phyloP scores from a whole-genome alignment of 2,888 invertebrate species.

The Tetragnatha montana region DNA sequence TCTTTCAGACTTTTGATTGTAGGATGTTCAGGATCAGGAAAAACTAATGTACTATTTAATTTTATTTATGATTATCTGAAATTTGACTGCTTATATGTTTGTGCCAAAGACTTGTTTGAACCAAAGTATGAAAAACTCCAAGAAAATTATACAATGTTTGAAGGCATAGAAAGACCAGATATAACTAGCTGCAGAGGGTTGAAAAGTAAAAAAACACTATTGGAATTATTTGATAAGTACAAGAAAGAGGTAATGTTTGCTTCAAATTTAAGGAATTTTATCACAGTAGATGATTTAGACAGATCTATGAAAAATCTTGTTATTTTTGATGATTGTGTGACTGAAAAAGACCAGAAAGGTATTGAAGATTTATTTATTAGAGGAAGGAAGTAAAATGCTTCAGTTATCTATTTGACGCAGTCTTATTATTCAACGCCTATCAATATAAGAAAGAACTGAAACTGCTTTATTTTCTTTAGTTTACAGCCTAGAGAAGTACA shows the following conservation, averaged over 20 bases:
- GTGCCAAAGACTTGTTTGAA: constrained; percentile 30
- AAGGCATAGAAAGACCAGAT: constrained; percentile 5
- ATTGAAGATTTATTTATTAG: constrained; percentile 31
- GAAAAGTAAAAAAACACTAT: background rate
- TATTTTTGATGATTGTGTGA: constrained; percentile 34
- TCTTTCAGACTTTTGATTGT: background rate
- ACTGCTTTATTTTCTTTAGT: constrained; percentile 36
- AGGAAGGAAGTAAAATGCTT: constrained; percentile 39
- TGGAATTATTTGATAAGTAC: constrained; percentile 4
- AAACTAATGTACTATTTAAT: background rate
- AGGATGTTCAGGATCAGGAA: background rate
- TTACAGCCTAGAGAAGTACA: constrained; percentile 19
- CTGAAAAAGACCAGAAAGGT: constrained; percentile 11
- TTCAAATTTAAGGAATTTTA: constrained; percentile 22
- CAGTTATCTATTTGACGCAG: constrained; percentile 29
- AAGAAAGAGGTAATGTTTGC: constrained; percentile 17
- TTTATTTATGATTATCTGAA: constrained; percentile 2
- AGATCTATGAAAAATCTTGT: constrained; percentile 6
- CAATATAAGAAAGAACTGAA: constrained; percentile 35
- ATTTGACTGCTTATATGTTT: constrained; percentile 1
- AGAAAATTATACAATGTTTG: constrained; percentile 13
- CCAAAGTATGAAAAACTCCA: background rate
- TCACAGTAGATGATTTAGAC: constrained; percentile 15
- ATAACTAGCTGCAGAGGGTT: background rate
- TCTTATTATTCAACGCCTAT: constrained; percentile 29